Conservation (phyloP, 2,888 invertebrate species). For the Rotaria sp. region DNA sequence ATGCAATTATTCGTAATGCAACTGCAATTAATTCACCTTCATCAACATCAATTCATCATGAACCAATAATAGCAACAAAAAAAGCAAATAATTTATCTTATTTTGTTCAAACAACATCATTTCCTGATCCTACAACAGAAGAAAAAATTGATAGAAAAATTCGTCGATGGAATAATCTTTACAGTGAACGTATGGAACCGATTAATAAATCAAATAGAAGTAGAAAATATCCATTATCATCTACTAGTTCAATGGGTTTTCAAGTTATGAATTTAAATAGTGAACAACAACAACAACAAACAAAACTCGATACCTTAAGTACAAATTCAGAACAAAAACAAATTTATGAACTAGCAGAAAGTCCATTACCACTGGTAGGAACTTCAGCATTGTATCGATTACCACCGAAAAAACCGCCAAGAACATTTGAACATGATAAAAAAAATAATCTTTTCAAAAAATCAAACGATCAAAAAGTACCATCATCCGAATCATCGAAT, state of each 20-base stretch:
- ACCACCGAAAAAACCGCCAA: not conserved
- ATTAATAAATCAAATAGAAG: not conserved
- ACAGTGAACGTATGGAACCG: not conserved
- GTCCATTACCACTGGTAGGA: not conserved
- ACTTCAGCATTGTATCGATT: not conserved
- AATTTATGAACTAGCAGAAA: not conserved
- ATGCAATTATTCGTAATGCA: not conserved
- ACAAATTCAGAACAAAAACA: not conserved
- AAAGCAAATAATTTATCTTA: not conserved
- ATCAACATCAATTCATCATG: not conserved
- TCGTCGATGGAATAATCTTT: not conserved
- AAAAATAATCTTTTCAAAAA: no score
- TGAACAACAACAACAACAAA: not conserved
- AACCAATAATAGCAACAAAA: no score
- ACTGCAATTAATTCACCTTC: not conserved
- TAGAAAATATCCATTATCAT: no score
- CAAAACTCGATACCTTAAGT: not conserved
- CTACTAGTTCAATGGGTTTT: no score
- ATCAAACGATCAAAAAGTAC: not conserved
- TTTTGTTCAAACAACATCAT: not conserved
- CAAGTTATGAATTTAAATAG: no score
- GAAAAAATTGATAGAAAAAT: not conserved
- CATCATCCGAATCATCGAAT: not conserved
- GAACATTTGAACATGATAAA: conserved; percentile 9
- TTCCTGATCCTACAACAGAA: not conserved